Evolutionary conservation across 2,888 invertebrate species (phyloP).

Genomic region (Drosophila nr. perissopoda): DNA sequence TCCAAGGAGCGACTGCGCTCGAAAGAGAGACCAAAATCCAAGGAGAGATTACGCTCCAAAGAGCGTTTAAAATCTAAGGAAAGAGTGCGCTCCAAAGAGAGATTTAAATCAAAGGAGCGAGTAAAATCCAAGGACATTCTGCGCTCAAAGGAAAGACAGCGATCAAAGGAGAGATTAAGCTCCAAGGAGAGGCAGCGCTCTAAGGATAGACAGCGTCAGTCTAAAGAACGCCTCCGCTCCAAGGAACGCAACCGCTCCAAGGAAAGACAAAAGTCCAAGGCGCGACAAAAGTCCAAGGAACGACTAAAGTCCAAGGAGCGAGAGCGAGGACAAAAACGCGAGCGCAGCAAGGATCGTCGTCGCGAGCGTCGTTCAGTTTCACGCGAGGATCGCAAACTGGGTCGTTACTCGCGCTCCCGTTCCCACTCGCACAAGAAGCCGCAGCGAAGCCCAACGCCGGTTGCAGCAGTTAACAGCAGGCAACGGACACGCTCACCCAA

Average conservation of each 20-base stretch:
- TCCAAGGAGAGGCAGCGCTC: constrained; percentile 20
- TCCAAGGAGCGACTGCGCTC: constrained; percentile 26
- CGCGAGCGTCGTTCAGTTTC: constrained; percentile 37
- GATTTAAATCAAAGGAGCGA: constrained; percentile 22
- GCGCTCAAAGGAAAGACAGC: constrained; percentile 12
- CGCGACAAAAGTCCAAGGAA: constrained; percentile 7
- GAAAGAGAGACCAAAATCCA: constrained; percentile 29
- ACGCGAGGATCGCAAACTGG: constrained; percentile 37
- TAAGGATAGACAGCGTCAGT: constrained; percentile 9
- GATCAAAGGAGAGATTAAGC: constrained; percentile 22
- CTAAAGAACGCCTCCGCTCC: constrained; percentile 15
- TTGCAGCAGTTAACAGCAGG: constrained; percentile 6
- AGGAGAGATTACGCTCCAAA: constrained; percentile 35
- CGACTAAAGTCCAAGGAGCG: constrained; percentile 32
- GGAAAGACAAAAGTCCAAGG: constrained; percentile 22
- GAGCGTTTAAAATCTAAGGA: constrained; percentile 29
- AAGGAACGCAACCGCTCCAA: constrained; percentile 14
- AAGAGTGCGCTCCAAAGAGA: constrained; percentile 20
- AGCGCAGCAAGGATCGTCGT: constrained; percentile 36
- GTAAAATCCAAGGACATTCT: constrained; percentile 16
- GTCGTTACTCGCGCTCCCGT: constrained; percentile 47
- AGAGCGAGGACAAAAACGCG: constrained; percentile 20
- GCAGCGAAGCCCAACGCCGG: constrained; percentile 16
- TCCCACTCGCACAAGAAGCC: constrained; percentile 43
- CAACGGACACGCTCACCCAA: constrained; percentile 49